Percentiles rank a stretch among this genome's conserved stretches.
These are phyloP conservation scores for Melanotaenia pygmaea DNA, from an alignment of 2,797 vertebrate species.

Conservation along the genomic window DNA sequence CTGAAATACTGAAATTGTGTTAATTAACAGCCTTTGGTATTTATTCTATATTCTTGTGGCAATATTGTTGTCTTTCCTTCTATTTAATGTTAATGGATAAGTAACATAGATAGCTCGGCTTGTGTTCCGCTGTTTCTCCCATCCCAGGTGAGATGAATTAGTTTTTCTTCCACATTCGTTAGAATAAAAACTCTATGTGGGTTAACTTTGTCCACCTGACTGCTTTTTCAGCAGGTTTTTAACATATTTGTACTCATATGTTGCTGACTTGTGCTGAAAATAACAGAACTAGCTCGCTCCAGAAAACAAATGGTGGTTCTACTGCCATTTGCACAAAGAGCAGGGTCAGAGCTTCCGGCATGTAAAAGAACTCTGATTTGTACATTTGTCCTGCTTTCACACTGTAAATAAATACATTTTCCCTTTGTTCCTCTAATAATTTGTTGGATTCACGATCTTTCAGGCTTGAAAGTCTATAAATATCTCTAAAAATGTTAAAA, in stretches of 20 bases:
- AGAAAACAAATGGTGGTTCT: conserved; percentile 54
- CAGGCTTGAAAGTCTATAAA: conserved; percentile 23
- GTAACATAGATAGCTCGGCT: conserved; percentile 42
- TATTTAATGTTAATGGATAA: conserved; percentile 6
- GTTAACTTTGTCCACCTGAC: conserved; percentile 48
- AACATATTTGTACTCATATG: conserved; percentile 56
- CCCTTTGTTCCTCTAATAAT: background rate
- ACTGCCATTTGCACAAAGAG: conserved; percentile 26
- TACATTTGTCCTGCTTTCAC: conserved; percentile 25
- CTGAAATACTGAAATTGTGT: conserved; percentile 1
- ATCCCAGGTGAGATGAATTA: conserved; percentile 43
- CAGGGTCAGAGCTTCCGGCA: conserved; percentile 13
- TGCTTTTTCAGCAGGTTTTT: conserved; percentile 64
- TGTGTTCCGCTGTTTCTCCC: conserved; percentile 21
- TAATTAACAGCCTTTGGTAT: background rate
- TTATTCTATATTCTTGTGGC: conserved; percentile 2
- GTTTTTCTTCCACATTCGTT: conserved; percentile 47
- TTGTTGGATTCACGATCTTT: conserved; percentile 5
- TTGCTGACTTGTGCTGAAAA: conserved; percentile 62
- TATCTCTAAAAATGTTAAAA: background rate
- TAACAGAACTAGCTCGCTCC: conserved; percentile 29
- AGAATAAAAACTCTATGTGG: conserved; percentile 51
- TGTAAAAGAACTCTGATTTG: conserved; percentile 18
- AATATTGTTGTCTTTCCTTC: background rate
- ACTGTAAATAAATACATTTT: conserved; percentile 53